Percentiles rank a stretch among this genome's conserved stretches.
phyloP scores from a whole-genome alignment of 2,888 invertebrate genomes.

The Stenichneumon culpator region DNA sequence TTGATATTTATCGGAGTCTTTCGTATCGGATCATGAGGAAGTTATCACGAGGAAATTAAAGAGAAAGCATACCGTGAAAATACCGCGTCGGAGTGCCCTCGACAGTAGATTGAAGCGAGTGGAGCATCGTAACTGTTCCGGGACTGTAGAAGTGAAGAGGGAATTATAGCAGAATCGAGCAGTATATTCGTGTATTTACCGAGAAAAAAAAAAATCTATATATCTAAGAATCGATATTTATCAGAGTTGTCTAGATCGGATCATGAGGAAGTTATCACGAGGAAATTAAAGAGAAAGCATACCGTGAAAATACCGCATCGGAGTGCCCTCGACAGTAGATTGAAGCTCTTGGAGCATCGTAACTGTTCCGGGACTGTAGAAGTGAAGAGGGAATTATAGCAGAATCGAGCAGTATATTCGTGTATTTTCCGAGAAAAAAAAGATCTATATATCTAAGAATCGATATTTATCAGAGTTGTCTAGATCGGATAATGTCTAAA shows the following conservation, averaged over 20 bases:
- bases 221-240: not conserved
- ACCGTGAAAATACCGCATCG: not conserved
- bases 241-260: not conserved
- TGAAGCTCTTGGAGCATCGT: not conserved
- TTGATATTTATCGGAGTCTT: too few relatives aligned
- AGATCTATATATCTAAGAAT: not conserved
- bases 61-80: not conserved
- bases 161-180: not conserved
- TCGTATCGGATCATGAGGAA: too few relatives aligned
- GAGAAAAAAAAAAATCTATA: not conserved
- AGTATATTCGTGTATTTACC: not conserved
- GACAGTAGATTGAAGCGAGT: not conserved
- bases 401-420: not conserved
- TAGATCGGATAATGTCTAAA: not conserved
- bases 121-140: not conserved
- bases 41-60: not conserved
- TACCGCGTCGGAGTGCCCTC: not conserved
- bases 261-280: not conserved
- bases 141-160: not conserved
- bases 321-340: not conserved
- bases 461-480: not conserved
- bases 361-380: not conserved
- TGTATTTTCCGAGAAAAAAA: not conserved
- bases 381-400: not conserved
- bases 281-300: slow-evolving; percentile 16